phyloP scores from a whole-genome alignment of 2,888 invertebrate genomes.

The Orthonevra nobilis region DNA sequence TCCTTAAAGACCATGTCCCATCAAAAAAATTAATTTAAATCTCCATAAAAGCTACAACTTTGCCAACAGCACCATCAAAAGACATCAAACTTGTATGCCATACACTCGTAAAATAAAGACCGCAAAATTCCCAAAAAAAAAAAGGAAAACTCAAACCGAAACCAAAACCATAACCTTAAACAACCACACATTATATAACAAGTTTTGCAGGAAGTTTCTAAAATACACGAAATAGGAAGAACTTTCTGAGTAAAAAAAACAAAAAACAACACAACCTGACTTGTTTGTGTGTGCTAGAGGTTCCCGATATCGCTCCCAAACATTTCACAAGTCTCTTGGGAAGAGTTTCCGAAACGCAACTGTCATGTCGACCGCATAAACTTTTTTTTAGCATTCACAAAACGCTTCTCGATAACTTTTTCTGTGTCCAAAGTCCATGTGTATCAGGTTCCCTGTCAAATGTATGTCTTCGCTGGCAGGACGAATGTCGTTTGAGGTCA shows the following conservation, averaged over 20 bases:
- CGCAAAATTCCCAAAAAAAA: constrained; percentile 10
- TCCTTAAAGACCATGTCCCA: constrained; percentile 32
- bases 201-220: constrained; percentile 43
- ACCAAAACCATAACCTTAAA: background rate
- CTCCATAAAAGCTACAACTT: constrained; percentile 32
- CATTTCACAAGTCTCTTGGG: constrained; percentile 39
- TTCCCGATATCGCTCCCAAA: background rate
- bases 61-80: constrained; percentile 7
- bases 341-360: constrained; percentile 55
- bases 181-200: constrained; percentile 48
- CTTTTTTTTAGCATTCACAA: constrained; percentile 59
- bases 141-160: background rate
- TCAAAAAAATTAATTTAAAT: constrained; percentile 56
- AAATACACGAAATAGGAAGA: constrained; percentile 44
- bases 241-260: constrained; percentile 11
- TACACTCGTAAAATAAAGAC: constrained; percentile 28
- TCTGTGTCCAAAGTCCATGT: no score
- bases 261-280: background rate
- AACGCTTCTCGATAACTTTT: constrained; percentile 46
- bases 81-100: constrained; percentile 46
- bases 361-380: constrained; percentile 62
- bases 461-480: no score
- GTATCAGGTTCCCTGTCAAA: no score
- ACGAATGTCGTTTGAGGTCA: no score
- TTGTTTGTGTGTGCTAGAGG: background rate